A percentile compares a stretch with the other conserved stretches of the same genome.
Evolutionary conservation across 2,888 invertebrate genomes (phyloP).

Genomic region (Erebia epiphron): DNA sequence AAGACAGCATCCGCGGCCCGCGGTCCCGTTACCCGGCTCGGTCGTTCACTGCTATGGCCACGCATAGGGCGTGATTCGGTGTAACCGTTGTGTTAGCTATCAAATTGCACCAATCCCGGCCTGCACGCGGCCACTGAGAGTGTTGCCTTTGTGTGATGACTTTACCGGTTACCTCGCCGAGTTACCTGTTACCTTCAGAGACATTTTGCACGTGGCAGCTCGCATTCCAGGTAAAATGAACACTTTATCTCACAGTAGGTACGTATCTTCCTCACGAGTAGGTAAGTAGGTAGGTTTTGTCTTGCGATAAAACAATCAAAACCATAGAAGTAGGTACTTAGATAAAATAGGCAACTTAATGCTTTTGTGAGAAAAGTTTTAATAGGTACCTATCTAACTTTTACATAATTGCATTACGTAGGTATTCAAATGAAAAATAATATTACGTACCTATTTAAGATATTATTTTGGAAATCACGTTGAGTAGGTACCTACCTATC

Average conservation of each 20-base stretch:
- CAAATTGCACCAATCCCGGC: slow-evolving; percentile 84
- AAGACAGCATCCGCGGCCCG: slow-evolving; percentile 78
- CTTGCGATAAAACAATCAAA: not conserved
- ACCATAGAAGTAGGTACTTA: not conserved
- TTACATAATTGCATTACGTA: too few relatives aligned
- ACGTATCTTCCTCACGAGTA: not conserved
- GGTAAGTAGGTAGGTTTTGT: not conserved
- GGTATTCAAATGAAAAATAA: too few relatives aligned
- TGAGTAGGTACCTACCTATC: too few relatives aligned
- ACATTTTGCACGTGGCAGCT: slow-evolving; percentile 44
- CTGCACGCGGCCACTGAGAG: slow-evolving; percentile 74
- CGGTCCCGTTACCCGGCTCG: slow-evolving; percentile 76
- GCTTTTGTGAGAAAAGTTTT: not conserved
- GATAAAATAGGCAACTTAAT: not conserved
- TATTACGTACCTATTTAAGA: too few relatives aligned
- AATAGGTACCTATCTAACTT: too few relatives aligned
- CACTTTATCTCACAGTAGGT: not conserved
- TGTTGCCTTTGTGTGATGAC: slow-evolving; percentile 39
- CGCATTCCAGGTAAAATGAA: slow-evolving; percentile 41
- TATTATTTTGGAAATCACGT: too few relatives aligned
- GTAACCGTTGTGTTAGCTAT: slow-evolving; percentile 77
- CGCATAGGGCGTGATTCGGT: slow-evolving; percentile 82
- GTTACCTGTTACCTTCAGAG: not conserved
- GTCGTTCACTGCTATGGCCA: slow-evolving; percentile 79
- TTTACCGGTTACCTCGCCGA: not conserved